Evolutionary conservation across 2,888 invertebrate species (phyloP).

Genomic region (Cephalotes varians): DNA sequence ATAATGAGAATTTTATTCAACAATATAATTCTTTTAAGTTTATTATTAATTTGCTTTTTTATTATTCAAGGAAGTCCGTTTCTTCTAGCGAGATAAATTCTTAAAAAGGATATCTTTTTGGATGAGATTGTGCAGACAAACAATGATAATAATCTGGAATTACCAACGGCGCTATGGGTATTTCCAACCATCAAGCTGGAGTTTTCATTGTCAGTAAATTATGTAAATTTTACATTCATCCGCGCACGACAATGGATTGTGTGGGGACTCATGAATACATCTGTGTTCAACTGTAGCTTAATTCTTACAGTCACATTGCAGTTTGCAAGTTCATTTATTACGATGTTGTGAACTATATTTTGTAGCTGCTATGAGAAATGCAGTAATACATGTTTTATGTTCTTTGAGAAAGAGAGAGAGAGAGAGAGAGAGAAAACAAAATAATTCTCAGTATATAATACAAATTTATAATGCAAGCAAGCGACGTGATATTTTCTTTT

Average conservation of each 20-base stretch:
- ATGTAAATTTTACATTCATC: neutral
- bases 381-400: neutral
- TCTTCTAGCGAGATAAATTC: neutral
- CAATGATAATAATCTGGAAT: conserved; percentile 32
- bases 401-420: neutral
- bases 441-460: neutral
- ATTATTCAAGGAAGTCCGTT: neutral
- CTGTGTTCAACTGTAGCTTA: neutral
- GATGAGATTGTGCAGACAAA: neutral
- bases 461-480: conserved; percentile 1
- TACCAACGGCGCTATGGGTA: neutral
- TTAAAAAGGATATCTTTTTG: neutral
- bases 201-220: conserved; percentile 32
- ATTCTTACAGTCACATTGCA: neutral
- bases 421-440: neutral
- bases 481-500: neutral
- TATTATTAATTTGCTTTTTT: neutral
- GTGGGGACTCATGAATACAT: neutral
- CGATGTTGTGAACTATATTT: neutral
- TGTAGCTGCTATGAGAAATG: neutral
- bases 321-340: conserved; percentile 17
- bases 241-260: neutral
- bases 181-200: neutral
- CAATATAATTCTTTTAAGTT: neutral
- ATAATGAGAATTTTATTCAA: neutral